Base-by-base conservation (phyloP, 2,113 vertebrate species). In the Aspiorhynchus laticeps region DNA sequence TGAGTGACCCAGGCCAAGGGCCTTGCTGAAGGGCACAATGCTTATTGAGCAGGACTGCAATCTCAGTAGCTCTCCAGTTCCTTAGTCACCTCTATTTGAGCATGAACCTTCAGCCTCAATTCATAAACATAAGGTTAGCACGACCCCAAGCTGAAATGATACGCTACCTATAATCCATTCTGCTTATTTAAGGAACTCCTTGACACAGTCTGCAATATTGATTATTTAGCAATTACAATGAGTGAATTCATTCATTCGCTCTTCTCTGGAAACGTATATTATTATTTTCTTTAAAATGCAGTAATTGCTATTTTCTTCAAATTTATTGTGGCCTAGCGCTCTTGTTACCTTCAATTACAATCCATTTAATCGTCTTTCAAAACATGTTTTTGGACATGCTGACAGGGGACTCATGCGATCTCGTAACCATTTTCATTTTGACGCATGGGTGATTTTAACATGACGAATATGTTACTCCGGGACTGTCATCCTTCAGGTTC, bases 401-500 rank as follows among this genome's bases (percentile, higher is more conserved):
- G 38, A 85, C 28, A 48, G 17, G 21, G 17, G 56, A n/a, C 48
- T 43, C 82, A 31, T 80, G 56, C 1, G 15, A 65, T 75, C 67
- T 14, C 14, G 17, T 38, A 26, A 79, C 24, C 31, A 9, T 53
- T 85, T 59, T 26, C 24, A 1, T 80, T 90, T 91, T 88, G 88
- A 90, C 82, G 90, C 86, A 89, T 87, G 89, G 88, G 85, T 80
- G 69, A 80, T 87, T 87, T 91, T 87, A 69, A 77, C 76, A 91
- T 87, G 28, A 88, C 88, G n/a, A 85, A 80, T 12, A 80, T 12
- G 41, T 51, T 88, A 82, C 90, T 92, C 87, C 88, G 83, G 89
- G 88, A 91, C 90, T 91, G 93, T 94, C 93, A 92, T 94, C 92
- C 90, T 90, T 90, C 83, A 93, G 90, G 90, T 91, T 93, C 92